These are phyloP conservation scores for Platysteira castanea DNA, from an alignment of 2,113 vertebrate species.

Conservation along the genomic window DNA sequence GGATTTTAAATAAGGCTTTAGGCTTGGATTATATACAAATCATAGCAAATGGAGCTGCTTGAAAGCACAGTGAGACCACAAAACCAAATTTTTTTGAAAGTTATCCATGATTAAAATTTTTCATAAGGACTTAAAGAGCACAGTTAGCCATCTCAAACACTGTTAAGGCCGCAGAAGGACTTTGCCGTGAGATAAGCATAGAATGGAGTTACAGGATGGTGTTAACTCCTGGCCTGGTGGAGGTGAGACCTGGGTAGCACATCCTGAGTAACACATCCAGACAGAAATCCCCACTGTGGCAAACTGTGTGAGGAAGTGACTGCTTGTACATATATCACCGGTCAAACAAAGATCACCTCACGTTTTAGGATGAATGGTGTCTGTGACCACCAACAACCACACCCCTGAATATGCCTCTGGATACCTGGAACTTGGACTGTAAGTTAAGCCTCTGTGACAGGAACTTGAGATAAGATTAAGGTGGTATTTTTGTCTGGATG, in stretches of 20 bases:
- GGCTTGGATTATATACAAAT: not conserved
- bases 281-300: not conserved
- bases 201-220: not conserved
- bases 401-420: fast-evolving
- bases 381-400: not conserved
- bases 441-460: fast-evolving
- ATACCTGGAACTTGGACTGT: not conserved
- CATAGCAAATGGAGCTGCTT: not conserved
- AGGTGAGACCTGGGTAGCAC: not conserved
- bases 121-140: not conserved
- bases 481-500: not conserved
- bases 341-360: not conserved
- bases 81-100: not conserved
- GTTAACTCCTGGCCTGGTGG: not conserved
- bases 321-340: not conserved
- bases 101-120: not conserved
- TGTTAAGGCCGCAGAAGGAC: not conserved
- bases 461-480: not conserved
- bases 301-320: not conserved
- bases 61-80: not conserved
- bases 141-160: not conserved
- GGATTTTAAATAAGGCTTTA: not conserved
- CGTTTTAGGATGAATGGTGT: too few relatives aligned
- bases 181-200: not conserved
- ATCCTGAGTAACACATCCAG: not conserved